Conservation (phyloP, 2,113 vertebrate genomes). For the Carlito syrichta region DNA sequence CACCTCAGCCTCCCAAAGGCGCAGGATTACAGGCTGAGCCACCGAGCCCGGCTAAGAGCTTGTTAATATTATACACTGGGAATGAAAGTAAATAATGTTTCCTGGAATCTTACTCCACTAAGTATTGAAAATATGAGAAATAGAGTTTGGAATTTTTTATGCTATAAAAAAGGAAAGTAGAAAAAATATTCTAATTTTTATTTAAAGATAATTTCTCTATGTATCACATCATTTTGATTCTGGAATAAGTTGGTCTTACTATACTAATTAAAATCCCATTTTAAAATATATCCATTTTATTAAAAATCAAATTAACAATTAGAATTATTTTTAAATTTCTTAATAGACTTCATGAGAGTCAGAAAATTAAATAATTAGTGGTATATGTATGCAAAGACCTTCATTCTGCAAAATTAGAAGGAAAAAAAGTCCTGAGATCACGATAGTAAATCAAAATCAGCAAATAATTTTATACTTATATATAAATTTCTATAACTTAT, state of each 20-base stretch:
- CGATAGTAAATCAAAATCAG: not conserved
- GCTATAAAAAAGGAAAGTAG: not conserved
- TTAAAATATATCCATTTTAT: not conserved
- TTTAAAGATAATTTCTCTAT: not conserved
- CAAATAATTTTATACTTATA: not conserved
- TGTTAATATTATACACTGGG: not conserved
- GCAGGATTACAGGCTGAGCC: too few species aligned
- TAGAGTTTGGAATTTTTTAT: not conserved
- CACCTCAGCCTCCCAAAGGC: too few species aligned
- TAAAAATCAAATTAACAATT: not conserved
- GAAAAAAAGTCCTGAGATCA: not conserved
- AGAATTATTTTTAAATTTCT: not conserved
- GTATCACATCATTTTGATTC: not conserved
- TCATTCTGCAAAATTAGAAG: not conserved
- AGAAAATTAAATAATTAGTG: not conserved
- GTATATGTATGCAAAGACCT: not conserved
- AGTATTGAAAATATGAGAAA: not conserved
- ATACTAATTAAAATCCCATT: not conserved
- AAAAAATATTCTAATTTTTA: not conserved
- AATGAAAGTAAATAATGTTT: not conserved
- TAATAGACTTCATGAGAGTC: not conserved
- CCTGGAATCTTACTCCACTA: not conserved
- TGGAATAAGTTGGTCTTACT: not conserved
- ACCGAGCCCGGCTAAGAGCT: too few species aligned
- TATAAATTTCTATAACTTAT: not conserved